These are phyloP conservation scores for Cervus canadensis DNA, from an alignment of 2,113 vertebrate genomes.

Conservation along the genomic window DNA sequence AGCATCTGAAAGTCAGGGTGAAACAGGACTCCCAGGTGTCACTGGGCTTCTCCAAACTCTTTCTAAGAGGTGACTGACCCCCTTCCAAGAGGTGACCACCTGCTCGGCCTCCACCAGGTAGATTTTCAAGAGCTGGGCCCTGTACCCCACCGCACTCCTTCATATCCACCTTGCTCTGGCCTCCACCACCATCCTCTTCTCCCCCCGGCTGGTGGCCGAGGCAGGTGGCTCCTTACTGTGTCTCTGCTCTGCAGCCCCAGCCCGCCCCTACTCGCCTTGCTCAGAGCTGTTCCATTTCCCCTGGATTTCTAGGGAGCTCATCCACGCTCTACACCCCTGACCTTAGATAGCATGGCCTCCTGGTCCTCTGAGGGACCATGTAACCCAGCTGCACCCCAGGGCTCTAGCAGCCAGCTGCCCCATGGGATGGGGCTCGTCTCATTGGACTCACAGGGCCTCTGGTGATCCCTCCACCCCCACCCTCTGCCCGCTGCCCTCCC, in stretches of 20 bases:
- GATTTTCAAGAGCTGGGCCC: background rate
- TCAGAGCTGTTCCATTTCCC: background rate
- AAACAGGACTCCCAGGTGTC: background rate
- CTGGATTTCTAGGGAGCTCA: background rate
- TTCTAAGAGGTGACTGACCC: background rate
- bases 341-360: background rate
- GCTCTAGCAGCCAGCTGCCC: background rate
- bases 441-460: background rate
- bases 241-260: background rate
- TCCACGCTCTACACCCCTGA: background rate
- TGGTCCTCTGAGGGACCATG: background rate
- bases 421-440: background rate
- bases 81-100: background rate
- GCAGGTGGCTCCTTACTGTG: background rate
- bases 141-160: rapidly evolving
- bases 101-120: background rate
- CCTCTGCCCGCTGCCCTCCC: background rate
- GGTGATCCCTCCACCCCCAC: background rate
- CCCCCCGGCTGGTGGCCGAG: too few species aligned
- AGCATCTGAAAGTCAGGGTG: background rate
- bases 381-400: background rate
- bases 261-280: rapidly evolving
- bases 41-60: background rate
- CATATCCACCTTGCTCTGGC: background rate
- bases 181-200: background rate